Percentiles rank a stretch among this genome's conserved stretches.
Conservation (phyloP, 92 coral and sea anemone genomes). For the Heliopora coerulea region DNA sequence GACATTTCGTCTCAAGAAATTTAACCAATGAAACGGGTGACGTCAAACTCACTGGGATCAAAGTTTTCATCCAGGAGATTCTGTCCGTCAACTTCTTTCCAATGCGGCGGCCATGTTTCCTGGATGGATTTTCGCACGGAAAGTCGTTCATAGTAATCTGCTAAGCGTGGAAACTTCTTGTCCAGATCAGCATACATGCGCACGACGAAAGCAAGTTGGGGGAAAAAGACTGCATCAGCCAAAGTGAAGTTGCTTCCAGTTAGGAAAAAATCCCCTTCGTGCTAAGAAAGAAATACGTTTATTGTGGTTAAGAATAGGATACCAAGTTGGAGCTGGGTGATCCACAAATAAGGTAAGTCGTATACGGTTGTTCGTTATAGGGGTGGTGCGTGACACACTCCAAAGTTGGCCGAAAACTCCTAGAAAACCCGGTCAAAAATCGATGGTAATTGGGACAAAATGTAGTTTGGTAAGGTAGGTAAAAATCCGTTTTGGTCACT, state of each 20-base stretch:
- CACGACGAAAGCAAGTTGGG: constrained; percentile 24
- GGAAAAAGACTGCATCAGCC: constrained; percentile 43
- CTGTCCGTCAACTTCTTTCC: constrained; percentile 40
- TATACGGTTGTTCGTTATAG: no score
- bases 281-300: not conserved
- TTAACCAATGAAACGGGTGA: constrained; percentile 33
- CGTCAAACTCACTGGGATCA: constrained; percentile 31
- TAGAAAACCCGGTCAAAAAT: no score
- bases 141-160: constrained; percentile 18
- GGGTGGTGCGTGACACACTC: no score
- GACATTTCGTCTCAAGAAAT: no score
- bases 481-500: no score
- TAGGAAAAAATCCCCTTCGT: constrained; percentile 29
- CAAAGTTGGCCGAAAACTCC: no score
- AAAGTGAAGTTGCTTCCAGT: constrained; percentile 38
- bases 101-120: constrained; percentile 42
- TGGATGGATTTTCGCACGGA: constrained; percentile 26
- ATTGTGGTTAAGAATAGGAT: not conserved
- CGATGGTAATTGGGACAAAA: no score
- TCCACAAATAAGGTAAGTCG: no score
- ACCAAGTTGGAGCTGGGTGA: not conserved
- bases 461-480: no score
- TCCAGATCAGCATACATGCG: constrained; percentile 17
- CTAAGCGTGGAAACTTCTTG: constrained; percentile 31
- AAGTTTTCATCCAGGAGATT: constrained; percentile 18